Conservation (phyloP, 2,113 vertebrate genomes). For the Odocoileus virginianus region DNA sequence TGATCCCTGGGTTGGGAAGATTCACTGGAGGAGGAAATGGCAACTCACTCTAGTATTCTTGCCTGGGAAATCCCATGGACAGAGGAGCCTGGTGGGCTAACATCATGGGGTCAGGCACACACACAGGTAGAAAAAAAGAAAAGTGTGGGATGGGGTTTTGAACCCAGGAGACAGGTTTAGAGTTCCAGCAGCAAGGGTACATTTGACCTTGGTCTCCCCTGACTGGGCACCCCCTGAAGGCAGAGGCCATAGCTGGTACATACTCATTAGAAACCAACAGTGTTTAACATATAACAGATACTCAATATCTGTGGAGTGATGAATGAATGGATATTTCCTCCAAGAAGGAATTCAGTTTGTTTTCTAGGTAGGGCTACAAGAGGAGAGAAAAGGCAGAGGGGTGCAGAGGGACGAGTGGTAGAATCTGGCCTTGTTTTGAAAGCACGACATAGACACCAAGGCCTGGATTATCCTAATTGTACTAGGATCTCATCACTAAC, state of each 20-base stretch:
- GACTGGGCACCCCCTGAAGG: not conserved
- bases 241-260: not conserved
- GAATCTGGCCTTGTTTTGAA: not conserved
- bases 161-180: not conserved
- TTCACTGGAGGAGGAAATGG: not conserved
- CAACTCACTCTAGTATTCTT: not conserved
- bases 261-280: not conserved
- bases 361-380: not conserved
- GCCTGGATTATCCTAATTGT: not conserved
- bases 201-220: not conserved
- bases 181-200: not conserved
- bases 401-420: not conserved
- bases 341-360: not conserved
- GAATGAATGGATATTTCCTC: not conserved
- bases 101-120: not conserved
- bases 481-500: not conserved
- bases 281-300: not conserved
- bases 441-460: not conserved
- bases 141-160: not conserved
- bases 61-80: not conserved
- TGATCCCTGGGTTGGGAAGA: not conserved
- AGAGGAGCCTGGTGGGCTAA: not conserved
- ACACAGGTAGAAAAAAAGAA: not conserved
- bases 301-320: not conserved
- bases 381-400: not conserved